phyloP scores from a whole-genome alignment of 2,797 vertebrate genomes.

The Tamandua tetradactyla region DNA sequence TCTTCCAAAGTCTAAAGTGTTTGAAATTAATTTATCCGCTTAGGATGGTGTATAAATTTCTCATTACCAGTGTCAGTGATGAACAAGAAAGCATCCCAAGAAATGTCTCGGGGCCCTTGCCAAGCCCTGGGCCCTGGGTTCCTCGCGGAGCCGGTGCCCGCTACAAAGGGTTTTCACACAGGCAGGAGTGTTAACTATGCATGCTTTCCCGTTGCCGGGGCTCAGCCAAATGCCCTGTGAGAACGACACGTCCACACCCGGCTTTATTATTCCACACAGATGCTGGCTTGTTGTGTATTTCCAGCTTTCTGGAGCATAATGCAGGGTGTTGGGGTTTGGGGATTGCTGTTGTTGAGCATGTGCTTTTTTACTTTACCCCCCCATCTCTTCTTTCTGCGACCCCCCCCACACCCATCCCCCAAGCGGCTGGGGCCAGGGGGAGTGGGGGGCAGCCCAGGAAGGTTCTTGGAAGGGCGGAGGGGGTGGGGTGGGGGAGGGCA shows the following conservation, averaged over 20 bases:
- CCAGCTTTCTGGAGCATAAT: conserved; percentile 85
- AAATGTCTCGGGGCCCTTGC: conserved; percentile 91
- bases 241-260: conserved; percentile 89
- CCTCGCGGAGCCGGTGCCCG: conserved; percentile 88
- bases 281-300: conserved; percentile 88
- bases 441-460: not conserved
- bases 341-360: conserved; percentile 54
- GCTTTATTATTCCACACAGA: conserved; percentile 87
- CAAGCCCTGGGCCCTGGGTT: conserved; percentile 93
- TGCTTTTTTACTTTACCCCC: conserved; percentile 14
- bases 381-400: conserved; percentile 7
- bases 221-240: conserved; percentile 89
- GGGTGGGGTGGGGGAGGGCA: conserved; percentile 70
- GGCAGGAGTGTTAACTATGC: conserved; percentile 94
- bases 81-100: conserved; percentile 90
- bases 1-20: conserved; percentile 91
- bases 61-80: conserved; percentile 92
- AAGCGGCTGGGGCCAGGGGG: conserved; percentile 10
- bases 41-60: conserved; percentile 93
- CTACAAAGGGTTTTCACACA: conserved; percentile 94
- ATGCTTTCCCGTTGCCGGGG: conserved; percentile 95
- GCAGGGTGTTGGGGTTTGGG: conserved; percentile 59
- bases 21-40: conserved; percentile 95
- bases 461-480: conserved; percentile 82
- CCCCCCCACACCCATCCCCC: not conserved